Base-by-base conservation (phyloP, 2,113 vertebrate species). In the Etheostoma cragini region DNA sequence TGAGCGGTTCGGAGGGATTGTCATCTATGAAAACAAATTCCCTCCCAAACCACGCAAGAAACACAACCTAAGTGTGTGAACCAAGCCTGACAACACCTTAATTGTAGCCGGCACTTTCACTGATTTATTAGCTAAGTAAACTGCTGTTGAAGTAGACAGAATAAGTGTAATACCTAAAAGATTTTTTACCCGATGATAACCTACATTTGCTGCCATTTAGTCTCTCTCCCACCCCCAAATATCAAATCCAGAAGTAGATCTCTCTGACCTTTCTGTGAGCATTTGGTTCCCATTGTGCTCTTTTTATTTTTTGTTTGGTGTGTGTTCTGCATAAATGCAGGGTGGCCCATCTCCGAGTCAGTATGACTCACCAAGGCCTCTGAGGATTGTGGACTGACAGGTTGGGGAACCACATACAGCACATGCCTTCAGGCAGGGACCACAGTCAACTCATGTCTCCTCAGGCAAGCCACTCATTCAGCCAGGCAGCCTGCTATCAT, bases 321-420 rank as follows among this genome's bases (percentile, higher is more conserved):
- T 83, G 75, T 66, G 72, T 73, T 72, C 6, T 52, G 87, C 76
- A 46, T 75, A 52, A 87, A 89, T 75, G 72, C 79, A 67, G 64
- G 86, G 83, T 84, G 88, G 87, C 84, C 88, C 84, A 57, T 90
- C 86, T 87, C 71, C 56, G 53, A 82, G 83, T 85, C 73, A 11
- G 53, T 16, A 70, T 93, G 91, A 94, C 88, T 92, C 93, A 91
- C 66, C 63, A 0, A 69, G 82, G 78, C 88, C 84, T 89, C 78
- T 46, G 80, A 81, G 91, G 93, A 93, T 93, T 93, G 92, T 30
- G 50, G 89, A 75, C 93, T 83, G 94, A 93, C 92, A 89, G 93
- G 92, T 93, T 93, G 71, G 83, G 74, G 88, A 90, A 90, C 80
- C 77, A 42, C 90, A 85, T 76, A 42, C 86, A 78, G 77, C 65